These are phyloP conservation scores for Neolamprologus cancellatus DNA, from an alignment of 2,113 vertebrate species.

Conservation along the genomic window DNA sequence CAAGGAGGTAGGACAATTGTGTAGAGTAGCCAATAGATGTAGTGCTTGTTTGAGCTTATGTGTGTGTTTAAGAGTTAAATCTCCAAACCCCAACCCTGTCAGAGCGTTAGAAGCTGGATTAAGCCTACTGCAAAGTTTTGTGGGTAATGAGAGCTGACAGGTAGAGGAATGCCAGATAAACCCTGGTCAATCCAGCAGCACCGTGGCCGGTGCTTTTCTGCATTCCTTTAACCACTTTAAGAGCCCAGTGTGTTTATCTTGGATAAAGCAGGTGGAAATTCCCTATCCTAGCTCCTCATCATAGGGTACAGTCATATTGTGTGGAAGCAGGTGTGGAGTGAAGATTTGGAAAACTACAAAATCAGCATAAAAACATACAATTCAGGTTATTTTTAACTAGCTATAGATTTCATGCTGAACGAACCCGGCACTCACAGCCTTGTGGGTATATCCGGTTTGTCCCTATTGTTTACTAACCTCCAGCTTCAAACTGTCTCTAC, in stretches of 20 bases:
- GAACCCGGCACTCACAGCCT: neutral
- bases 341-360: neutral
- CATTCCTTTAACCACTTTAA: neutral
- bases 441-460: neutral
- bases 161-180: slow-evolving; percentile 13
- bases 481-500: neutral
- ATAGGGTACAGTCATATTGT: neutral
- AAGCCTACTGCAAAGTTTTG: slow-evolving; percentile 53
- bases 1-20: slow-evolving; percentile 48
- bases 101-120: slow-evolving; percentile 44
- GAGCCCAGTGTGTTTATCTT: neutral
- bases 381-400: neutral
- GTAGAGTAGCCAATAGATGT: neutral
- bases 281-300: neutral
- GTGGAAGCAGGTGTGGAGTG: neutral
- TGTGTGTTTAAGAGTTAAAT: slow-evolving; percentile 36
- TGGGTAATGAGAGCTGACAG: slow-evolving; percentile 57
- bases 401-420: neutral
- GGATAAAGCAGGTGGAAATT: neutral
- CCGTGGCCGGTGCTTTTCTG: neutral
- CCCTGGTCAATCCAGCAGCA: neutral
- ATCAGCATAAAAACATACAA: neutral
- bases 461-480: neutral
- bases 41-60: neutral
- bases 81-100: slow-evolving; percentile 17